Conservation (phyloP, 2,888 invertebrate genomes). For the Rotaria macrura region DNA sequence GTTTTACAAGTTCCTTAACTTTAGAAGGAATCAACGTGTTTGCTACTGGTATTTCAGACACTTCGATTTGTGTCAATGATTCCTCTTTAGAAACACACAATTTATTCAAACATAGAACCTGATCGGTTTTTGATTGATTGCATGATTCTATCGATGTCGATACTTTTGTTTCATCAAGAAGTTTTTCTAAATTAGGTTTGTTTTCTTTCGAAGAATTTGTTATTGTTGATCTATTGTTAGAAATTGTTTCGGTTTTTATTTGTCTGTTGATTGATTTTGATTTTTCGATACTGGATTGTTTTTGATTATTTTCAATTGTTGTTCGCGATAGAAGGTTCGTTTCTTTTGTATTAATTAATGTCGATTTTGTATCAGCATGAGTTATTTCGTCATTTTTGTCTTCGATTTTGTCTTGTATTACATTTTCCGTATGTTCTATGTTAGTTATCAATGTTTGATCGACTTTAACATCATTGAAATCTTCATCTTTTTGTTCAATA, state of each 20-base stretch:
- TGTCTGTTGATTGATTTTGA: no score
- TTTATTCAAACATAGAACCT: no score
- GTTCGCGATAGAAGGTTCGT: neutral
- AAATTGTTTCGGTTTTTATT: no score
- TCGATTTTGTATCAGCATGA: neutral
- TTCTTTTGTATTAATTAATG: neutral
- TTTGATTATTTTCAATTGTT: neutral
- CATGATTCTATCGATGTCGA: no score
- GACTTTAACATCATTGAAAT: neutral
- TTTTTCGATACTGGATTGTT: neutral
- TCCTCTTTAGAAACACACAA: no score
- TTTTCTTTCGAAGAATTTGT: neutral
- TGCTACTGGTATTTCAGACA: no score
- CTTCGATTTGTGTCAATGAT: no score
- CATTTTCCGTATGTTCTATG: neutral
- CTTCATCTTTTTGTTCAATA: neutral
- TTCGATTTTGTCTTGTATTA: no score
- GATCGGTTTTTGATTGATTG: no score
- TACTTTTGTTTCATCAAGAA: neutral
- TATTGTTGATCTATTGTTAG: no score
- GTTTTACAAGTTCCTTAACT: neutral
- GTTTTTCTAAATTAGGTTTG: neutral
- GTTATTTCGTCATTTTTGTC: no score
- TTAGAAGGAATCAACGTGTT: no score
- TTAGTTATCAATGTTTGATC: neutral